A percentile compares a stretch with the other conserved stretches of the same genome.
Conservation (phyloP, 1,140 invertebrate genomes). For the Helicoverpa zea region DNA sequence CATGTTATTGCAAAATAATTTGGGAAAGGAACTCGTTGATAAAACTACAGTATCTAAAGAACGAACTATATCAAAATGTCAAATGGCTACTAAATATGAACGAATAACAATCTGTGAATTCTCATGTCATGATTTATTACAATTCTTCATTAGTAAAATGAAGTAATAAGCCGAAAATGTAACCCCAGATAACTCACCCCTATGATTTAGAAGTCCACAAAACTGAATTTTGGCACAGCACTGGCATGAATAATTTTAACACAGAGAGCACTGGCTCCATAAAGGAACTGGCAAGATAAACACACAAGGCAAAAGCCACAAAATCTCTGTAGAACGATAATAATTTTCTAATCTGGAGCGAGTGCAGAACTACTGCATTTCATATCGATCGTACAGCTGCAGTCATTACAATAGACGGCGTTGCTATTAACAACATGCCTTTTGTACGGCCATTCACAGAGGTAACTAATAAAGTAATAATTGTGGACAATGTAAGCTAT, state of each 20-base stretch:
- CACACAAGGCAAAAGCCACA: slow-evolving; percentile 13
- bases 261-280: slow-evolving; percentile 15
- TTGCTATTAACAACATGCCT: slow-evolving; percentile 28
- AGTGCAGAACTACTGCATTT: slow-evolving; percentile 25
- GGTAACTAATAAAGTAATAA: slow-evolving; percentile 18
- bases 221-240: slow-evolving; percentile 11
- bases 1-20: no score
- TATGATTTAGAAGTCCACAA: not conserved
- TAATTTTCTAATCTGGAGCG: slow-evolving; percentile 43
- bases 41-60: no score
- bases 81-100: no score
- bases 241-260: not conserved
- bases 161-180: not conserved
- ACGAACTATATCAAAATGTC: no score
- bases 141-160: no score
- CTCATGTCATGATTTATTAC: no score
- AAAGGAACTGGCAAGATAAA: slow-evolving; percentile 30
- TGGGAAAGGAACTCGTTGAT: no score
- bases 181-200: not conserved
- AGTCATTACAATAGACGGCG: slow-evolving; percentile 38
- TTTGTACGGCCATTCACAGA: not conserved
- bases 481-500: slow-evolving; percentile 9
- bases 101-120: not conserved
- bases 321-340: slow-evolving; percentile 10
- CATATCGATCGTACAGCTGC: slow-evolving; percentile 51